These are phyloP conservation scores for Zhuqinia jingwanae DNA, from an alignment of 2,888 invertebrate species.

Conservation along the genomic window DNA sequence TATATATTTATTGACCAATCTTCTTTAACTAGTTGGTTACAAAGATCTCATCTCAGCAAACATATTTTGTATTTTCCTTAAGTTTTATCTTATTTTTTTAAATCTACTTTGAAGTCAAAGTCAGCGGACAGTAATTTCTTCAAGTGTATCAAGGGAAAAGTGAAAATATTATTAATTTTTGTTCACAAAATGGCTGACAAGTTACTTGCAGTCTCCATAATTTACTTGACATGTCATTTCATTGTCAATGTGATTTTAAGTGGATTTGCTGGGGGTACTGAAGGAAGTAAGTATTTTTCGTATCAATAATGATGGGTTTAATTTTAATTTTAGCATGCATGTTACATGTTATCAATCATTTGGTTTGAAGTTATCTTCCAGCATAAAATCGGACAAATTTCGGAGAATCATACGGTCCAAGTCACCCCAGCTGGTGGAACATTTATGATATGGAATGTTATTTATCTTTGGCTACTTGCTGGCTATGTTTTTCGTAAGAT, in stretches of 20 bases:
- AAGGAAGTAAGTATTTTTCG: slow-evolving; percentile 43
- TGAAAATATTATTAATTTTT: no score
- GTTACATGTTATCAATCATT: no score
- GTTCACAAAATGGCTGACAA: slow-evolving; percentile 53
- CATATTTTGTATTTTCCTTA: no score
- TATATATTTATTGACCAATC: no score
- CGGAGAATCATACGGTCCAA: slow-evolving; percentile 48
- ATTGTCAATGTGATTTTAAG: slow-evolving; percentile 54
- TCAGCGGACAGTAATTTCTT: no score
- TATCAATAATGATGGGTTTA: neutral
- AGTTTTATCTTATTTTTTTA: no score
- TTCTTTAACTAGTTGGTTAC: no score
- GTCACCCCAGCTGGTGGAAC: slow-evolving; percentile 57
- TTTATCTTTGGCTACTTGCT: slow-evolving; percentile 52
- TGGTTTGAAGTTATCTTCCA: slow-evolving; percentile 64
- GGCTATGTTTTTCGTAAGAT: slow-evolving; percentile 58
- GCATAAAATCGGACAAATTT: slow-evolving; percentile 49
- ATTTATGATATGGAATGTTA: slow-evolving; percentile 64
- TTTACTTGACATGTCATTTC: slow-evolving; percentile 54
- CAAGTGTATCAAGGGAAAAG: no score
- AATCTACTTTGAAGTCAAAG: no score
- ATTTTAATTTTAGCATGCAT: neutral
- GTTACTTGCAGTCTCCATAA: slow-evolving; percentile 49
- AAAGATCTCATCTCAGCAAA: no score
- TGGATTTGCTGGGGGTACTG: slow-evolving; percentile 55